Conservation (phyloP, 2,888 invertebrate species). For the Galeruca laticollis region DNA sequence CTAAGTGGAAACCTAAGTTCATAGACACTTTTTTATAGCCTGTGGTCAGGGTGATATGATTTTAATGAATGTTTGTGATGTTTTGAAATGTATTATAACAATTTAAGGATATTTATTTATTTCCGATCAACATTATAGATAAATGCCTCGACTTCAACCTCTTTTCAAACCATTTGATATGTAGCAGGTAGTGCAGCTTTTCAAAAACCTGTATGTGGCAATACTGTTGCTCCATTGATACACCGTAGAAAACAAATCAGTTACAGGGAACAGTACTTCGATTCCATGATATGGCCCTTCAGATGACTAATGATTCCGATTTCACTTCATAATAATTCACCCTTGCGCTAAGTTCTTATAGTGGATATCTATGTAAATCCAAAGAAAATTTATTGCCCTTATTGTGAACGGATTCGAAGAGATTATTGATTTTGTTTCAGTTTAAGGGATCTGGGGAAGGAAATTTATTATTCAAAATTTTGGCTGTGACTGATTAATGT, state of each 20-base stretch:
- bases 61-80: too few species aligned
- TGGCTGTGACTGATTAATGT: constrained; percentile 28
- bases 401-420: constrained; percentile 41
- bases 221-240: constrained; percentile 50
- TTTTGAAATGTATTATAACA: background rate
- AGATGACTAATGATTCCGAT: constrained; percentile 56
- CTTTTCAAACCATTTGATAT: constrained; percentile 16
- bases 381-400: constrained; percentile 45
- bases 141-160: background rate
- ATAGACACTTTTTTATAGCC: too few species aligned
- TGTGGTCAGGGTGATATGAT: too few species aligned
- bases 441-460: constrained; percentile 32
- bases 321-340: constrained; percentile 48
- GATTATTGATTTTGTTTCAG: constrained; percentile 37
- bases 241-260: constrained; percentile 58
- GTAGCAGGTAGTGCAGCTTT: constrained; percentile 26
- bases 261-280: constrained; percentile 59
- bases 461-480: constrained; percentile 32
- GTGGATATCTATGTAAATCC: constrained; percentile 52
- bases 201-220: constrained; percentile 29
- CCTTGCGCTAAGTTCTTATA: constrained; percentile 44
- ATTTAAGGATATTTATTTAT: background rate
- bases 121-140: constrained; percentile 40
- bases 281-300: constrained; percentile 46
- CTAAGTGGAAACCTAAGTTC: too few species aligned